A percentile compares a stretch with the other conserved stretches of the same genome.
phyloP scores from a whole-genome alignment of 2,797 vertebrate genomes.

The Diplodus sargus region DNA sequence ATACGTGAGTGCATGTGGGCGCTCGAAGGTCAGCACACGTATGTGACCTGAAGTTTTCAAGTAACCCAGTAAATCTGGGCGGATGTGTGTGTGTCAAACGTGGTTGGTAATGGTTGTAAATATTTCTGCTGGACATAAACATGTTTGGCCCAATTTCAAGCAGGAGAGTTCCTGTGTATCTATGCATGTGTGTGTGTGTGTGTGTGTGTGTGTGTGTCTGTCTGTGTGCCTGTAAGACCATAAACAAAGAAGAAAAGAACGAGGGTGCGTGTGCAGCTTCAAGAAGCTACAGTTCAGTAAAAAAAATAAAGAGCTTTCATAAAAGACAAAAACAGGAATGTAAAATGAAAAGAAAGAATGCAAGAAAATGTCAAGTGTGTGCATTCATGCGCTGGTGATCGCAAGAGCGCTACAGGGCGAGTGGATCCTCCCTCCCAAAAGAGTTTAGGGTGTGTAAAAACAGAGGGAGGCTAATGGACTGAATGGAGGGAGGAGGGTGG shows the following conservation, averaged over 20 bases:
- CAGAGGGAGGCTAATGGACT: slow-evolving; percentile 73
- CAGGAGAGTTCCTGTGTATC: slow-evolving; percentile 34
- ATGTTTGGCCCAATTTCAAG: slow-evolving; percentile 50
- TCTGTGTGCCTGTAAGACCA: slow-evolving; percentile 27
- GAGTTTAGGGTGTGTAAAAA: slow-evolving; percentile 72
- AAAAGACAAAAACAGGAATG: slow-evolving; percentile 17
- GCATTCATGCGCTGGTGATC: slow-evolving; percentile 46
- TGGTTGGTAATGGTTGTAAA: slow-evolving; percentile 74
- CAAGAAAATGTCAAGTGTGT: slow-evolving; percentile 43
- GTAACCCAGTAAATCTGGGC: slow-evolving; percentile 49
- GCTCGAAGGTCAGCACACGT: slow-evolving; percentile 41
- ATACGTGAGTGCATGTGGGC: slow-evolving; percentile 7
- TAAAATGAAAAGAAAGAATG: slow-evolving; percentile 47
- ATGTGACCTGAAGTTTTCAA: slow-evolving; percentile 55
- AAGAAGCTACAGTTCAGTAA: slow-evolving; percentile 8
- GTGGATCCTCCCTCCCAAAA: slow-evolving; percentile 40
- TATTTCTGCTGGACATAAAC: slow-evolving; percentile 77
- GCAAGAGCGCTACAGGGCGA: slow-evolving; percentile 30
- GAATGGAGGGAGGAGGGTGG: slow-evolving; percentile 33
- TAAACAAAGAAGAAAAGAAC: slow-evolving; percentile 35
- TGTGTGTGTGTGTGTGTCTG: slow-evolving; percentile 9
- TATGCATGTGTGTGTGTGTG: too few relatives aligned
- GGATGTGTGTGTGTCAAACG: slow-evolving; percentile 57
- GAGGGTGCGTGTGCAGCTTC: slow-evolving; percentile 13
- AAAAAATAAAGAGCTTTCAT: slow-evolving; percentile 19